Base-by-base conservation (phyloP, 2,888 invertebrate species). In the Sceliomorpha sp. region DNA sequence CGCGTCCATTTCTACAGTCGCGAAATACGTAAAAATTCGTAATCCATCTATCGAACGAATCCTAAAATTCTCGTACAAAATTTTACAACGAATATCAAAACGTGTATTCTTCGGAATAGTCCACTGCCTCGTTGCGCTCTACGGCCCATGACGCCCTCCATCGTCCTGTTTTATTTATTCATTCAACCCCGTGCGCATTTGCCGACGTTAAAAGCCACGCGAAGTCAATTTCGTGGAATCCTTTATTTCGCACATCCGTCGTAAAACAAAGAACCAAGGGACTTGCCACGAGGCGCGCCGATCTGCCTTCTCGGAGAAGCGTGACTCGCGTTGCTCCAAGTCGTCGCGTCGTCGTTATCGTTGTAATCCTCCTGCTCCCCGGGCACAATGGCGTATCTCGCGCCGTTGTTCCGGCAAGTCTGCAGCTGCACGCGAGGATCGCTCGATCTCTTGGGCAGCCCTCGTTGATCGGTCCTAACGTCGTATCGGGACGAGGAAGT, bases 401-500 rank as follows among this genome's bases (percentile, higher is more conserved):
- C 74, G 5, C 58, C 74, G 66, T 73, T 80, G 50, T 62, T 78
- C 20, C 78, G 73, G 63, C 75, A 69, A 9, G 55, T 70, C 31
- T 76, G 81, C 63, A 59, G 70, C 63, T 78, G 79, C 32, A 68
- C 69, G 55, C 53, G 63, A n/a, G n/a, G n/a, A n/a, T n/a, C n/a
- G n/a, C n/a, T 73, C 73, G 76, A 71, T 17, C 75, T 70, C 69
- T 78, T 79, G 75, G 79, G 81, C 31, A 74, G 78, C 59, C 78
- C 60, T 70, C 79, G 79, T 68, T 81, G 83, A n/a, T 74, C 79
- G 40, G 80, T 76, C 55, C 81, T 72, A 70, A 77, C 81, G 48
- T 82, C 83, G 69, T 85, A 81, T 64, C 83, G 76, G 45, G 80
- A 75, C 12, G 81, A 79, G 17, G 74, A 70, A 12, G 75, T 72